These are phyloP conservation scores for Typhlichthys subterraneus DNA, from an alignment of 2,797 vertebrate genomes.

Conservation along the genomic window DNA sequence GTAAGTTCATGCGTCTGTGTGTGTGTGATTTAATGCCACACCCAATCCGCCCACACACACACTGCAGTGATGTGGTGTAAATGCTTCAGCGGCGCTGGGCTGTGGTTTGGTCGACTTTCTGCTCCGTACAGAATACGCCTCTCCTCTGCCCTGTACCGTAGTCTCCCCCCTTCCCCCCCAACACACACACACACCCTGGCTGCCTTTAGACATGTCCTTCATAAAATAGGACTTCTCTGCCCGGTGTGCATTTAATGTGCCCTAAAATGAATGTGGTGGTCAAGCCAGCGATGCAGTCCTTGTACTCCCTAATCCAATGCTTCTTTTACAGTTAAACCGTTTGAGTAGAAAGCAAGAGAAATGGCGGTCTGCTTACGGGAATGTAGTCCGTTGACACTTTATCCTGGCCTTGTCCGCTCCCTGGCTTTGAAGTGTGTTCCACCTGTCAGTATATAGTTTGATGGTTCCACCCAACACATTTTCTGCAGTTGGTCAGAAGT, in stretches of 20 bases:
- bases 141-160: no score
- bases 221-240: conserved; percentile 32
- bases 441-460: no score
- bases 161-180: conserved; percentile 27
- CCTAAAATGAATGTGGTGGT: conserved; percentile 18
- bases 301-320: conserved; percentile 1
- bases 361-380: neutral
- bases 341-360: neutral
- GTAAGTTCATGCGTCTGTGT: no score
- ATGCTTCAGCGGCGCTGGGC: no score
- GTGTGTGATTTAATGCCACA: no score
- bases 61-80: no score
- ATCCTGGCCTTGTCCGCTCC: conserved; percentile 11
- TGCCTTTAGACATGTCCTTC: conserved; percentile 10
- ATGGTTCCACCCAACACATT: conserved; percentile 26
- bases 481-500: conserved; percentile 44
- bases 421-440: conserved; percentile 17
- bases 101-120: no score
- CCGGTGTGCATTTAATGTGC: conserved; percentile 23
- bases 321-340: no score
- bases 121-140: no score
- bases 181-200: conserved; percentile 15
- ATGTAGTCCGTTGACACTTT: conserved; percentile 9
- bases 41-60: no score
- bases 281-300: conserved; percentile 1